Percentiles rank a stretch among this genome's conserved stretches.
Conservation (phyloP, 2,888 invertebrate species). For the Melinopterus prodromus region DNA sequence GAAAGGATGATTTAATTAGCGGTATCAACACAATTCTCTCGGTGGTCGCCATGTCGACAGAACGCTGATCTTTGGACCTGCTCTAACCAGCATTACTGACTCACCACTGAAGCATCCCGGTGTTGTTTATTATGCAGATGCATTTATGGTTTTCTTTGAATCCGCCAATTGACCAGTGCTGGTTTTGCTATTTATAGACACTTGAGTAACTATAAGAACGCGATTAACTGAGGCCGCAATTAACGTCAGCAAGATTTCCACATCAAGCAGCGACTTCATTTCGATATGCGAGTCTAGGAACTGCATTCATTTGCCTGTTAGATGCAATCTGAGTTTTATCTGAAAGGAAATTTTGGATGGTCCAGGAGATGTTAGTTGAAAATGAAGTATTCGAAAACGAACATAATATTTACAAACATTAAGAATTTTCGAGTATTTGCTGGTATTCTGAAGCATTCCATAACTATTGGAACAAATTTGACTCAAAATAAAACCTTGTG, state of each 20-base stretch:
- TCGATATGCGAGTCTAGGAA: no score
- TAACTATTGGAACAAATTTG: no score
- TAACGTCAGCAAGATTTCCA: conserved; percentile 4
- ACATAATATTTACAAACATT: no score
- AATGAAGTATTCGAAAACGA: no score
- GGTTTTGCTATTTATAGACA: conserved; percentile 4
- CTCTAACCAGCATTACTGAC: neutral
- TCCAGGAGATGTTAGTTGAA: no score
- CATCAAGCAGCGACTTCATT: neutral
- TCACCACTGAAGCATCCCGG: neutral
- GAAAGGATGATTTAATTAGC: neutral
- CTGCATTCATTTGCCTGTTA: no score
- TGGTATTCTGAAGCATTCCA: no score
- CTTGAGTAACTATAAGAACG: conserved; percentile 4
- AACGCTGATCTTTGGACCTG: neutral
- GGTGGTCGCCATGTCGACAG: neutral
- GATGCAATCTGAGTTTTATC: no score
- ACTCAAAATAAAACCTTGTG: neutral
- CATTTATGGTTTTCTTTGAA: conserved; percentile 4
- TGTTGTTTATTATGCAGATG: neutral
- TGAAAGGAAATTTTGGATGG: no score
- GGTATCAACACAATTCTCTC: neutral
- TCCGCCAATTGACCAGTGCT: neutral
- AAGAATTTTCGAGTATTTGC: no score
- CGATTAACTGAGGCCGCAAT: neutral